These are phyloP conservation scores for Nycticorax nycticorax DNA, from an alignment of 2,113 vertebrate genomes.

Conservation along the genomic window DNA sequence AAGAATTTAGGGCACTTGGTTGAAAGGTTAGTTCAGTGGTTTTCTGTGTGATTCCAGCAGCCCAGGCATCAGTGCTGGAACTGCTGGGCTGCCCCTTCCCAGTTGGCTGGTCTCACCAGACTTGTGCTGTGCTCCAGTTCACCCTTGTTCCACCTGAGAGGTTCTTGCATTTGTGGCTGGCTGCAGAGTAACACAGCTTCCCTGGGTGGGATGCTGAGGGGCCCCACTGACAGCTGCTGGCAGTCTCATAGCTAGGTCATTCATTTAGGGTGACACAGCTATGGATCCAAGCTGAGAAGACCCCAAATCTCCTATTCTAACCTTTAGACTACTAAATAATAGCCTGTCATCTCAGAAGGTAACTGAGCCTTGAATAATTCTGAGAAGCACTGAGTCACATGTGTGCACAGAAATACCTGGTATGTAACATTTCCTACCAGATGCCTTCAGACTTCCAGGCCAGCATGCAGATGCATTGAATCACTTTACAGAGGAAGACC, in stretches of 20 bases:
- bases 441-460: background rate
- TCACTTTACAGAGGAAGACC: background rate
- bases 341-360: background rate
- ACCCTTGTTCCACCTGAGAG: background rate
- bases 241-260: background rate
- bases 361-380: background rate
- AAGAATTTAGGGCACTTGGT: background rate
- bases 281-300: background rate
- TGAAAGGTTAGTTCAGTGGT: background rate
- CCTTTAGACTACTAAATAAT: background rate
- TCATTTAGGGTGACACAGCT: background rate
- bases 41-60: background rate
- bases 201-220: background rate
- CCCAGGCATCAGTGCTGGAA: background rate
- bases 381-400: background rate
- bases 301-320: background rate
- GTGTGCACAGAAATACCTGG: background rate
- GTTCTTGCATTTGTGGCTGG: background rate
- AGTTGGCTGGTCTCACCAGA: background rate
- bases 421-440: background rate
- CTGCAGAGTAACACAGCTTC: background rate
- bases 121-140: background rate
- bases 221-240: background rate
- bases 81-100: background rate
- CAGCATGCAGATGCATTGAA: background rate